Base-by-base conservation (phyloP, 2,797 vertebrate species). In the Oreortyx pictus region DNA sequence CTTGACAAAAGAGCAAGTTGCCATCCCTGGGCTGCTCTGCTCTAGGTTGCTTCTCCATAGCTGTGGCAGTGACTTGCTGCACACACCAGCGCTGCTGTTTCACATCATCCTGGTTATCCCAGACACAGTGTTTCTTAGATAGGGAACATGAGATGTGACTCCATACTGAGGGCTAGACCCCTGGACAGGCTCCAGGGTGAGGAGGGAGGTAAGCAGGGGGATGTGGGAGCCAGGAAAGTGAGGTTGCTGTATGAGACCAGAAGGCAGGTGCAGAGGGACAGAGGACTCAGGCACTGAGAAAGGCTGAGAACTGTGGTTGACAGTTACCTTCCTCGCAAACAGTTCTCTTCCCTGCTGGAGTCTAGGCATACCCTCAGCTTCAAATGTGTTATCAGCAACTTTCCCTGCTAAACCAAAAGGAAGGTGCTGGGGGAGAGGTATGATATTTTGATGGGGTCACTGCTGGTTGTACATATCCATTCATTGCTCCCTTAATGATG, bases 401-500 rank as follows among this genome's bases (percentile, higher is more conserved):
- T 82, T 60, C 57, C 31, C 37, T 76, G 25, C n/a, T 74, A 46
- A 74, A 78, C 29, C 12, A 67, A 66, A 90, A 68, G 6, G 56
- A 86, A 64, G 24, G 25, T 43, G 41, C 20, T 59, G n/a, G 39
- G 74, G 27, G 66, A n/a, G 57, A 56, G 68, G 13, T 78, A 2
- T 46, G 25, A 39, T 15, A 37, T 5, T 6, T 87, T 72, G 25
- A 43, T 29, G 23, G 12, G 60, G 4, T 72, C 41, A 19, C 29
- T 72, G 33, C 5, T 72, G 62, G 27, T 49, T 88, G 14, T 17
- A 8, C 7, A 14, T 6, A 14, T 59, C 43, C 68, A 16, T 35
- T 41, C 0, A 43, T 22, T 33, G 68, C 80, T 44, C 39, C 62
- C 8, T 75, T 47, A 0, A 0, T 66, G 46, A 64, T 4, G 4